These are phyloP conservation scores for Heterochromis multidens DNA, from an alignment of 2,113 vertebrate genomes.

Conservation along the genomic window DNA sequence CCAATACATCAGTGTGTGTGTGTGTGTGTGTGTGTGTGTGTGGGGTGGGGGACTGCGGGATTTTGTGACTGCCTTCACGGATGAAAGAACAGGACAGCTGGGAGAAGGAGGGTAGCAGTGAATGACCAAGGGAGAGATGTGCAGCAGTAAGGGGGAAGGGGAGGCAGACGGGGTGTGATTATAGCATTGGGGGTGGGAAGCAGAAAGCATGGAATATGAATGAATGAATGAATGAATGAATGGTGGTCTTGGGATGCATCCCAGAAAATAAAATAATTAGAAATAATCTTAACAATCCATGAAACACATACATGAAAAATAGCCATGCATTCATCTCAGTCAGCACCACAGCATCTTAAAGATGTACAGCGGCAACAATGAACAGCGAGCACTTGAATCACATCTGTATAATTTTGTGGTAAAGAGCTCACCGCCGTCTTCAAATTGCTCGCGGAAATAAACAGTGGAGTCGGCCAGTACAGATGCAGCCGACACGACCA, in stretches of 20 bases:
- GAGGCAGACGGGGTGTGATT: constrained; percentile 9
- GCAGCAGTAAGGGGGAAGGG: constrained; percentile 2
- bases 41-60: constrained; percentile 11
- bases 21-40: rapidly evolving
- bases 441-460: constrained; percentile 83
- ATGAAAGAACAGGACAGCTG: background rate
- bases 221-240: background rate
- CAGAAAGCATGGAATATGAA: background rate
- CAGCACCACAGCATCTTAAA: rapidly evolving
- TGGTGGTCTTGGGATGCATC: background rate
- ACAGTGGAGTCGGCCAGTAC: constrained; percentile 67
- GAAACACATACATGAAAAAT: background rate
- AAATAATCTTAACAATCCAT: background rate
- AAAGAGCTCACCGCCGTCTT: constrained; percentile 80
- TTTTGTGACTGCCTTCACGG: background rate
- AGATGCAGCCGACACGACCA: constrained; percentile 60
- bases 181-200: background rate
- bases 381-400: background rate
- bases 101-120: background rate
- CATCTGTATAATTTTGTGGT: background rate
- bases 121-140: background rate
- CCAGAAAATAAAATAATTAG: background rate
- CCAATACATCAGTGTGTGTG: background rate
- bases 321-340: background rate
- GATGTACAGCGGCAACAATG: background rate